A percentile compares a stretch with the other conserved stretches of the same genome.
phyloP scores from a whole-genome alignment of 1,140 invertebrate species.

The Homarus americanus region DNA sequence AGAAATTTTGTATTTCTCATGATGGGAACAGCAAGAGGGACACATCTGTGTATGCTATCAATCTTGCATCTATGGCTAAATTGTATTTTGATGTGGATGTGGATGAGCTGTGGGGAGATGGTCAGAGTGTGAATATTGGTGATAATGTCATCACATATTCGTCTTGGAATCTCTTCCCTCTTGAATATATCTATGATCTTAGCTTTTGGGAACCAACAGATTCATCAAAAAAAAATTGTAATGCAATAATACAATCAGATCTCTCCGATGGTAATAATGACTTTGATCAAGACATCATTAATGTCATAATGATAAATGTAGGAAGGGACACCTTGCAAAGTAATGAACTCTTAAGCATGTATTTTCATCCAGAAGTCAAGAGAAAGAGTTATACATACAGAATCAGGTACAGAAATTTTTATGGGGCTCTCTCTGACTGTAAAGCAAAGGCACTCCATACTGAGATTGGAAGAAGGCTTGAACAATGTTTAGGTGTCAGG shows the following conservation, averaged over 20 bases:
- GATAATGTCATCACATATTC: conserved; percentile 26
- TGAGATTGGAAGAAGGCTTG: conserved; percentile 28
- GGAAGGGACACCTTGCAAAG: conserved; percentile 10
- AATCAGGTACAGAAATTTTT: conserved; percentile 50
- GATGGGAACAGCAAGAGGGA: not conserved
- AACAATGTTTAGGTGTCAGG: conserved; percentile 46
- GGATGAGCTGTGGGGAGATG: conserved; percentile 47
- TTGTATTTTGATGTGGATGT: conserved; percentile 29
- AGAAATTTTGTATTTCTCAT: not conserved
- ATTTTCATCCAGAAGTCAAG: not conserved
- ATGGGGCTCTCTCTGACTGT: conserved; percentile 43
- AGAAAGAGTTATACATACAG: conserved; percentile 52
- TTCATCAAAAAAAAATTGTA: not conserved
- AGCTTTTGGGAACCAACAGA: conserved; percentile 70
- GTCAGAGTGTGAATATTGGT: conserved; percentile 9
- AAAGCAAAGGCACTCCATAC: conserved; percentile 52
- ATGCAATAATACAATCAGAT: not conserved
- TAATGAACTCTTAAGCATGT: conserved; percentile 33
- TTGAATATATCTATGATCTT: conserved; percentile 68
- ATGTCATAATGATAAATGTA: conserved; percentile 51
- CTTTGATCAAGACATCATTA: conserved; percentile 9
- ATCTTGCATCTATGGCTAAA: conserved; percentile 1
- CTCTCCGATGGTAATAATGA: not conserved
- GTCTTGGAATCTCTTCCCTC: conserved; percentile 56
- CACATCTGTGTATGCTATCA: not conserved